Evolutionary conservation across 2,888 invertebrate genomes (phyloP), one percentile per base, ranked within the genome.

Genomic region (Cheiracanthium punctorium): DNA sequence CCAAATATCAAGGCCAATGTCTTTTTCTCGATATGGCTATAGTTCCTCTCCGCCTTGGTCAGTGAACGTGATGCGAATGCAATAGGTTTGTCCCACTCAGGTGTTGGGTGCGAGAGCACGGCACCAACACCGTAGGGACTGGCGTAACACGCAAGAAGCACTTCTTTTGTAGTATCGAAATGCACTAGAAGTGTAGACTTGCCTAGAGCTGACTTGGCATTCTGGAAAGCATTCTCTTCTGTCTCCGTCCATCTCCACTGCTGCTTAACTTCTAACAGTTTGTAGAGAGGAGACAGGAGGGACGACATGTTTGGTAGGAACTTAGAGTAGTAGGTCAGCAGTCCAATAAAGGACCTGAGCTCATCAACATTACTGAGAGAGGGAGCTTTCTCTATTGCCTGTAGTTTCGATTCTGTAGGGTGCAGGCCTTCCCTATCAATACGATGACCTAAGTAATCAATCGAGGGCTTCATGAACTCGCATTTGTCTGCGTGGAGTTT

Each of bases 121-220:
- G 84, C 89, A 20, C 89, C 88, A 29, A 90, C 10, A 28, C 89
- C 89, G 73, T 89, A 89, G 12, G 90, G 90, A 14, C 90, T 91
- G 0, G 92, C 92, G 89, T 93, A 92, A 52, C 91, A 90, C 0
- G 91, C 90, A 4, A 92, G 76, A 29, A 89, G 86, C 8, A 92
- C 37, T 28, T 89, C 90, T 29, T 89, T 77, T 12, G 41, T 75
- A 0, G 90, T 90, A 64, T 91, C 90, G 87, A 89, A 91, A 82
- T 91, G 90, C 17, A 88, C 88, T 12, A 48, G 48, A 7, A 48
- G n/a, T 12, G 48, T 12, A 12, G 48, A 48, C 1, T n/a, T 48
- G 2, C 17, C 76, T 12, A 91, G 87, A 24, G 89, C n/a, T n/a
- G 80, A 32, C 80, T 91, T 91, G 2, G 90, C 80, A 32, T 76